These are phyloP conservation scores for Noctua janthina DNA, from an alignment of 2,888 invertebrate genomes.

Conservation along the genomic window DNA sequence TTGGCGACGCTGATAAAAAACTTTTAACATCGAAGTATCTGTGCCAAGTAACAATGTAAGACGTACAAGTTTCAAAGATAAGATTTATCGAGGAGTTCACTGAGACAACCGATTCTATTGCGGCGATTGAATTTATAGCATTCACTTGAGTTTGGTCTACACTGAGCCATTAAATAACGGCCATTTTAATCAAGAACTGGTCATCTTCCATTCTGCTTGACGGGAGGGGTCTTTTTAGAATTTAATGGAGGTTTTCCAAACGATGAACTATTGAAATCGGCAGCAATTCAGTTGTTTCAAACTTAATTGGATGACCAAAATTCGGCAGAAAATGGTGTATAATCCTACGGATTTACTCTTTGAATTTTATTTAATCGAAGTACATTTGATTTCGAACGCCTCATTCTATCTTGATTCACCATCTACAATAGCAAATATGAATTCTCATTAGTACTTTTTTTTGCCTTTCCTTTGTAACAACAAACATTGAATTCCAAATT, in stretches of 20 bases:
- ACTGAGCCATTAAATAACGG: not conserved
- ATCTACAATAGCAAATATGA: not conserved
- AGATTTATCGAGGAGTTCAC: not conserved
- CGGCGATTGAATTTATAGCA: constrained; percentile 56
- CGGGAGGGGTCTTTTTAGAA: not conserved
- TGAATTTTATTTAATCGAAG: not conserved
- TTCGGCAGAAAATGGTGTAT: not conserved
- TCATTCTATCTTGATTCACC: not conserved
- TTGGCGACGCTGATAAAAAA: too few species aligned
- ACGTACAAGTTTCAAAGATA: too few species aligned
- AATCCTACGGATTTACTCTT: not conserved
- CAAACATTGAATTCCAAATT: not conserved
- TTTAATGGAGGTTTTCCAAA: not conserved
- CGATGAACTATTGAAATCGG: not conserved
- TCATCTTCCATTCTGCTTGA: not conserved
- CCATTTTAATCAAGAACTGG: constrained; percentile 20
- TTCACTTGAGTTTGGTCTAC: constrained; percentile 28
- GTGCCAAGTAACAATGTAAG: too few species aligned
- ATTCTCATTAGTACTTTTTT: not conserved
- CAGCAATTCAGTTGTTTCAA: not conserved
- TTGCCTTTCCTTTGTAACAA: not conserved
- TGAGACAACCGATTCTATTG: constrained; percentile 42
- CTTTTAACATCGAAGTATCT: too few species aligned
- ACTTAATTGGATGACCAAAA: constrained; percentile 1
- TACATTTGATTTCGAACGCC: not conserved